phyloP scores from a whole-genome alignment of 2,113 vertebrate species.

The Zosterops lateralis region DNA sequence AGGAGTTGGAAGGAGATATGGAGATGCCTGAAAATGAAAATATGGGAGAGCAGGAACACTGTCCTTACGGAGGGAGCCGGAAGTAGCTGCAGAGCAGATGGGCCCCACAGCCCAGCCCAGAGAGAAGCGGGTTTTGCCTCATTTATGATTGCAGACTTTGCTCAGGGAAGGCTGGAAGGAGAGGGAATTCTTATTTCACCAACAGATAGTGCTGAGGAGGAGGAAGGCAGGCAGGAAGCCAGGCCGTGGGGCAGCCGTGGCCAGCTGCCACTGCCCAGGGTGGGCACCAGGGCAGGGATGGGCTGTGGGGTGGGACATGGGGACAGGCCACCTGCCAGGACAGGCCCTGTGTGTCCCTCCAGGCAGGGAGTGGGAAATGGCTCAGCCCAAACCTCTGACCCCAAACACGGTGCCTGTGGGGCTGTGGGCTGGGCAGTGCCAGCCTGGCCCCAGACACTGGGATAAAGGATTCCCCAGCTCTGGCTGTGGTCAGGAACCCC shows the following conservation, averaged over 20 bases:
- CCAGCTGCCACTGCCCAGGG: not conserved
- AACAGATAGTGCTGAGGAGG: not conserved
- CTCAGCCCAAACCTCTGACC: not conserved
- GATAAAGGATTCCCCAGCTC: not conserved
- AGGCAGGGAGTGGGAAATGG: not conserved
- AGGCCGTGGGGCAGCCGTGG: not conserved
- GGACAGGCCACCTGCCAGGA: not conserved
- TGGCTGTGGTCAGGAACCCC: not conserved
- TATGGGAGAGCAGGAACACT: not conserved
- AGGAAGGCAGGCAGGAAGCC: not conserved
- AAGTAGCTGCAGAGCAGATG: constrained; percentile 12
- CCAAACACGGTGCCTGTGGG: fast-evolving
- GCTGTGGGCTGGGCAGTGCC: not conserved
- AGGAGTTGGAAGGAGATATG: constrained; percentile 4
- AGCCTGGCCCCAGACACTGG: fast-evolving
- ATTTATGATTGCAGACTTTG: not conserved
- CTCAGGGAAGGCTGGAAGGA: not conserved
- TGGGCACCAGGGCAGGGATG: not conserved
- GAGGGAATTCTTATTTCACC: not conserved
- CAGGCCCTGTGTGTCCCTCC: fast-evolving
- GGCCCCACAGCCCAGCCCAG: not conserved
- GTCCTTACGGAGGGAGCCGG: not conserved
- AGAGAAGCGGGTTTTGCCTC: not conserved
- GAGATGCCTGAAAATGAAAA: constrained; percentile 20
- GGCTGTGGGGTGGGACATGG: not conserved